phyloP scores from a whole-genome alignment of 2,113 vertebrate genomes.

The Ibidorhyncha struthersii region DNA sequence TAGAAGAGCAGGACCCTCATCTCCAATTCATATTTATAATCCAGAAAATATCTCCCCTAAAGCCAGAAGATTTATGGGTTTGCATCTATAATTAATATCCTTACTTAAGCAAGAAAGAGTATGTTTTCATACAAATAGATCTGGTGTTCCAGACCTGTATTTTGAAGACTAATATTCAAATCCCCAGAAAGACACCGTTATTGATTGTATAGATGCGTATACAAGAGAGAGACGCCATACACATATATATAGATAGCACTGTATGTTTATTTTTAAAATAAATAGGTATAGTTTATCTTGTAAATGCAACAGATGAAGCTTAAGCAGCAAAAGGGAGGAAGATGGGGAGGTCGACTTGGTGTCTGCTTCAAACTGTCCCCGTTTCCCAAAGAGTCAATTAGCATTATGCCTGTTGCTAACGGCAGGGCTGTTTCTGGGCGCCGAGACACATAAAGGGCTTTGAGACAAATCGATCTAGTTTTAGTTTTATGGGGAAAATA shows the following conservation, averaged over 20 bases:
- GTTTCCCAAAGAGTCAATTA: slow-evolving; percentile 8
- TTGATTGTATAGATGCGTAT: neutral
- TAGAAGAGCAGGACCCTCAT: slow-evolving; percentile 35
- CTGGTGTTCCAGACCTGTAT: neutral
- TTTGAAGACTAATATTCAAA: slow-evolving; percentile 56
- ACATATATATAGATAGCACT: neutral
- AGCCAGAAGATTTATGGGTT: slow-evolving; percentile 57
- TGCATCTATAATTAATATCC: slow-evolving; percentile 63
- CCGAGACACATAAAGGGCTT: slow-evolving; percentile 29
- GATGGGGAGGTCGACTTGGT: neutral
- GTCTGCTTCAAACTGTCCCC: neutral
- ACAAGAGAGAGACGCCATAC: neutral
- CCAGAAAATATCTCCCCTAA: slow-evolving; percentile 37
- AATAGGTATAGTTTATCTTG: neutral
- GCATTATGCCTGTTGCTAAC: neutral
- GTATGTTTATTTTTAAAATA: no score
- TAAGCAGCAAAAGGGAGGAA: neutral
- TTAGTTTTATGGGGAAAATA: slow-evolving; percentile 68
- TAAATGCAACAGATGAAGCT: neutral
- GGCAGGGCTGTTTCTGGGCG: neutral
- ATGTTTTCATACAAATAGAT: slow-evolving; percentile 42
- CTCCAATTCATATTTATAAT: slow-evolving; percentile 64
- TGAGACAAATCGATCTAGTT: slow-evolving; percentile 52
- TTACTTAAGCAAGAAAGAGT: slow-evolving; percentile 33
- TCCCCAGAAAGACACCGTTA: neutral